These are phyloP conservation scores for Hippocampus zosterae DNA, from an alignment of 2,113 vertebrate species.

Conservation along the genomic window DNA sequence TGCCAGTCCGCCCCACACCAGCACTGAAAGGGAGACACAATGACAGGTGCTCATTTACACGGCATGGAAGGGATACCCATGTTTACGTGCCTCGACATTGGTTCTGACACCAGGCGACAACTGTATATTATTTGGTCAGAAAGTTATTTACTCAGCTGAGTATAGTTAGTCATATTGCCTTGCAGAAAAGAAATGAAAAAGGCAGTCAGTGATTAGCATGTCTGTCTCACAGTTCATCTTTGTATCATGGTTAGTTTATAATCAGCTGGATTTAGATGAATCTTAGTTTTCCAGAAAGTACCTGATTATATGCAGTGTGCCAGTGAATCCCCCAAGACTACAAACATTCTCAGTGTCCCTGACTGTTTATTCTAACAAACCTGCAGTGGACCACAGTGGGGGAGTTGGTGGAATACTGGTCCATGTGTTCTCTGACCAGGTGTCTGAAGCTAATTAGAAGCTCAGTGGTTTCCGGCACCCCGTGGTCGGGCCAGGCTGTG, in stretches of 20 bases:
- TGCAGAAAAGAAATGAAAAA: too few relatives aligned
- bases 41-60: not conserved
- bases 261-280: not conserved
- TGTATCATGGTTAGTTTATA: not conserved
- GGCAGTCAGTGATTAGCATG: too few relatives aligned
- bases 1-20: constrained; percentile 92
- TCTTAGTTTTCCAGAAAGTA: not conserved
- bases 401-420: constrained; percentile 75
- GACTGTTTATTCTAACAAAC: constrained; percentile 56
- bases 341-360: not conserved
- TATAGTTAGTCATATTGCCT: too few relatives aligned
- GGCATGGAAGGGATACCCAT: not conserved
- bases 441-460: constrained; percentile 91
- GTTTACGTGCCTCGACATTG: not conserved
- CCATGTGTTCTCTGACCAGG: constrained; percentile 86
- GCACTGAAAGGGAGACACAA: constrained; percentile 71
- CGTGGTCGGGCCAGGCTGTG: constrained; percentile 94
- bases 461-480: constrained; percentile 87
- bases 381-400: constrained; percentile 95
- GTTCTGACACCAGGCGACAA: not conserved
- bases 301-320: not conserved
- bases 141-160: too few relatives aligned
- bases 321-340: not conserved
- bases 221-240: not conserved
- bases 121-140: not conserved